Evolutionary conservation across 35 echinoderm and acorn worm genomes (phyloP).

Genomic region (Hemicentrotus pulcherrimus): DNA sequence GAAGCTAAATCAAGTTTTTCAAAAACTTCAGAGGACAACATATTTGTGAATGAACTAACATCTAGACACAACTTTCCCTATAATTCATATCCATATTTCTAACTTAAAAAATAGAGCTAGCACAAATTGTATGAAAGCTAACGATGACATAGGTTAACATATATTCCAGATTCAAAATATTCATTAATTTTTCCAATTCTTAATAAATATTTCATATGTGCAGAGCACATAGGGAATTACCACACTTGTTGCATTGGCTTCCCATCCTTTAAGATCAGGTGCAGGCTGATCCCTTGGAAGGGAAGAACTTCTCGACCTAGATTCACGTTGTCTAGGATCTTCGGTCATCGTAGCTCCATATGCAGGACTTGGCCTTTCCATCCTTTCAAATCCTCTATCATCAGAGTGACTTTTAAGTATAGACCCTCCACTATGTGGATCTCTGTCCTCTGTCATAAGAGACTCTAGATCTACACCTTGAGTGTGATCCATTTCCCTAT

Average conservation of each 20-base stretch:
- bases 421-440: background rate
- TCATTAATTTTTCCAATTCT: background rate
- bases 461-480: background rate
- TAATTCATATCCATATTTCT: no score
- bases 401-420: background rate
- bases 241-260: background rate
- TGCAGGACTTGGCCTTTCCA: background rate
- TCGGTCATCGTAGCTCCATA: background rate
- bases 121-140: no score
- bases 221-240: background rate
- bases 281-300: background rate
- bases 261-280: background rate
- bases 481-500: background rate
- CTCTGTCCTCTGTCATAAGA: background rate
- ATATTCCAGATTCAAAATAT: background rate
- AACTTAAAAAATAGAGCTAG: no score
- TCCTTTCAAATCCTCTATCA: background rate
- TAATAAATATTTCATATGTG: background rate
- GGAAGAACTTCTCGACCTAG: slow-evolving; percentile 33
- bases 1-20: background rate
- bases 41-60: no score
- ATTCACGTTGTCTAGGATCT: slow-evolving; percentile 25
- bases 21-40: background rate
- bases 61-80: no score
- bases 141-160: no score